These are phyloP conservation scores for Netelia inedita DNA, from an alignment of 2,888 invertebrate genomes.

Conservation along the genomic window DNA sequence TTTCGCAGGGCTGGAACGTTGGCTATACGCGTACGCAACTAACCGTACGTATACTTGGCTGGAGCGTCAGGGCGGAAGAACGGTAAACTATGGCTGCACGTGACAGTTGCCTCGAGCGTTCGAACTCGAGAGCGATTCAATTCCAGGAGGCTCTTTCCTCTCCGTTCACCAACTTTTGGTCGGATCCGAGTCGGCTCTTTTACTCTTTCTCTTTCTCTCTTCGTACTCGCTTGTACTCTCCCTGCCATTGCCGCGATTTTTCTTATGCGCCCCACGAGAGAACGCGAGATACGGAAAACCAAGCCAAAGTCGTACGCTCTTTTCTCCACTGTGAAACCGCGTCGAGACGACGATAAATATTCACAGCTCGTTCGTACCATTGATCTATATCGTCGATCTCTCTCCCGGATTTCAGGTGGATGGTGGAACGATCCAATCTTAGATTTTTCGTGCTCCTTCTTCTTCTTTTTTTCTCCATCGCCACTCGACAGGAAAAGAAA, in stretches of 20 bases:
- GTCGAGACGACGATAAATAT: conserved; percentile 55
- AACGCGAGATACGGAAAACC: conserved; percentile 44
- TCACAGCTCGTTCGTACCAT: conserved; percentile 28
- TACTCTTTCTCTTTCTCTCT: neutral
- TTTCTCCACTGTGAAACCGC: conserved; percentile 7
- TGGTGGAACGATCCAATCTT: neutral
- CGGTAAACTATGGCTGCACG: conserved; percentile 75
- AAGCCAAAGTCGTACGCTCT: conserved; percentile 23
- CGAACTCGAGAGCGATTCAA: conserved; percentile 78
- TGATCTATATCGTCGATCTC: conserved; percentile 29
- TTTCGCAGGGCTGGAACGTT: conserved; percentile 19
- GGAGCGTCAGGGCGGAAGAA: conserved; percentile 70
- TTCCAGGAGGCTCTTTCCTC: conserved; percentile 68
- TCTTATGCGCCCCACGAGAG: conserved; percentile 50
- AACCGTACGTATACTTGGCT: conserved; percentile 48
- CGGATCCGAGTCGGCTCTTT: conserved; percentile 38
- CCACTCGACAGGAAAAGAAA: neutral
- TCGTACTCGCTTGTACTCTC: neutral
- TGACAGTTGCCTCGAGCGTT: conserved; percentile 77
- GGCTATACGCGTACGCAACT: conserved; percentile 13
- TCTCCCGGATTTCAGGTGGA: neutral
- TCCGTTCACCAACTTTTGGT: conserved; percentile 66
- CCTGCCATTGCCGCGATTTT: conserved; percentile 47
- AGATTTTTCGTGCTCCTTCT: neutral
- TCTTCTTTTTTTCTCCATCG: neutral